phyloP scores from a whole-genome alignment of 53 echinoderm and acorn worm genomes.

The Temnopleurus reevesii region DNA sequence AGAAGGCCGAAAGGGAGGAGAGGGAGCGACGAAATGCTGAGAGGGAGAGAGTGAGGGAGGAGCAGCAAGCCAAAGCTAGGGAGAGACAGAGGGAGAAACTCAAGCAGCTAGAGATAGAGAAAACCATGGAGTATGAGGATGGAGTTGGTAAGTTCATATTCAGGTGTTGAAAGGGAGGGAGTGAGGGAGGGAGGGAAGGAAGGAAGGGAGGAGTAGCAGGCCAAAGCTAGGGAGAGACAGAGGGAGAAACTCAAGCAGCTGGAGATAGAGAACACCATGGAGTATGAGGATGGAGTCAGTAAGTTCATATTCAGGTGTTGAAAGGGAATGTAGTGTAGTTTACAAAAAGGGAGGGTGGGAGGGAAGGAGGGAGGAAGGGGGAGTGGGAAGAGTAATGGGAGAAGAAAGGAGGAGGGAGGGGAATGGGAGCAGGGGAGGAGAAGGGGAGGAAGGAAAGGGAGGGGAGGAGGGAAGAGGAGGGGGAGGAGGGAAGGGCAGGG shows the following conservation, averaged over 20 bases:
- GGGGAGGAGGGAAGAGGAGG: no score
- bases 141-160: slow-evolving; percentile 6
- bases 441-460: no score
- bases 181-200: slow-evolving; percentile 46
- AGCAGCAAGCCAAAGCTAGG: slow-evolving; percentile 61
- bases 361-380: no score
- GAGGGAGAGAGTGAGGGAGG: slow-evolving; percentile 45
- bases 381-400: no score
- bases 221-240: slow-evolving; percentile 70
- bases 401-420: no score
- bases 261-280: slow-evolving; percentile 51
- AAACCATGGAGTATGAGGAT: slow-evolving; percentile 29
- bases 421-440: no score
- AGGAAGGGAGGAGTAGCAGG: slow-evolving; percentile 57
- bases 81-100: slow-evolving; percentile 85
- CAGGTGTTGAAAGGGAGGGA: no score
- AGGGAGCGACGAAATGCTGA: slow-evolving; percentile 46
- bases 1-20: slow-evolving; percentile 53
- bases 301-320: background rate
- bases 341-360: no score
- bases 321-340: no score
- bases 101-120: slow-evolving; percentile 63
- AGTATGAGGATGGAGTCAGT: slow-evolving; percentile 28
- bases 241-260: slow-evolving; percentile 77
- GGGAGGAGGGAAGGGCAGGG: no score